Conservation (phyloP, 2,113 vertebrate species). For the Dromiciops gliroides region DNA sequence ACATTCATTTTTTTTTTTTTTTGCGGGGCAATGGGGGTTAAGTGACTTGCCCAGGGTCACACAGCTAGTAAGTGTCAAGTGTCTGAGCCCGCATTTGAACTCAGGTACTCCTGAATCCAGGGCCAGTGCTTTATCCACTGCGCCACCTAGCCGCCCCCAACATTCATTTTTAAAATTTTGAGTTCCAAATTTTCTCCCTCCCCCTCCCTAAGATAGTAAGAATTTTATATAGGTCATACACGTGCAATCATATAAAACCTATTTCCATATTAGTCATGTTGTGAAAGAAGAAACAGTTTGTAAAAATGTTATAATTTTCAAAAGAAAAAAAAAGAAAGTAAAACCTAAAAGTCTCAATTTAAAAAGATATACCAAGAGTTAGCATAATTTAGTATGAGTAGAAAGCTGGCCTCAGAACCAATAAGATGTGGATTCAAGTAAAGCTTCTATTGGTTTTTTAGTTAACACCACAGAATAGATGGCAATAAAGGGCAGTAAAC, state of each 20-base stretch:
- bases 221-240: neutral
- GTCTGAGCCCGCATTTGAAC: too few species aligned
- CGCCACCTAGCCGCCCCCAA: too few species aligned
- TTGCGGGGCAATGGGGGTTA: too few species aligned
- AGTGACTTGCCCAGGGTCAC: too few species aligned
- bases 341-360: neutral
- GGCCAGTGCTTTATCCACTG: too few species aligned
- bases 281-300: neutral
- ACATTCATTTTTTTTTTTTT: too few species aligned
- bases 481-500: constrained; percentile 19
- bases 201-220: neutral
- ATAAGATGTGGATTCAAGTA: neutral
- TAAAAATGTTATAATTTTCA: neutral
- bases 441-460: too few species aligned
- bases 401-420: neutral
- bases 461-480: neutral
- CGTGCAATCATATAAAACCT: neutral
- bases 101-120: too few species aligned
- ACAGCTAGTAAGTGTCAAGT: too few species aligned
- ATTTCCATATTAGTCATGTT: neutral
- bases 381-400: neutral
- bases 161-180: neutral
- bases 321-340: neutral
- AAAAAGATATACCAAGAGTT: neutral
- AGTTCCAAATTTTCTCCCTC: neutral